Evolutionary conservation across 2,797 vertebrate genomes (phyloP).

Genomic region (Anabas testudineus): DNA sequence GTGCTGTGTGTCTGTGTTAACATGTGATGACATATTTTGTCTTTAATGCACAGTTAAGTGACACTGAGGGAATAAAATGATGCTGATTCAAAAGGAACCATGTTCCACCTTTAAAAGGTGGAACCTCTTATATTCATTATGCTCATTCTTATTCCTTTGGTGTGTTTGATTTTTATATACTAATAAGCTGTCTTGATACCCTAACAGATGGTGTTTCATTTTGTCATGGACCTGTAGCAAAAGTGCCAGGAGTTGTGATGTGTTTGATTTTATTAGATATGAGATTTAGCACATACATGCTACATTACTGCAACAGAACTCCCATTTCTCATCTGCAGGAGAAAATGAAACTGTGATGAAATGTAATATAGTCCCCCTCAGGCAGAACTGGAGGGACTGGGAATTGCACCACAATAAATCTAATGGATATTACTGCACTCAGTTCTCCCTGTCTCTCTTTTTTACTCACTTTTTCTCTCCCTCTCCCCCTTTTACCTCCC

Average conservation of each 20-base stretch:
- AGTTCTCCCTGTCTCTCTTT: constrained; percentile 71
- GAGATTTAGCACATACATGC: constrained; percentile 99
- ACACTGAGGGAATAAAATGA: constrained; percentile 34
- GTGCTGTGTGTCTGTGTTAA: constrained; percentile 9
- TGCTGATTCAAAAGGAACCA: constrained; percentile 47
- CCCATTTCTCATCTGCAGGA: constrained; percentile 98
- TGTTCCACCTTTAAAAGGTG: constrained; percentile 51
- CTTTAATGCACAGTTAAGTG: constrained; percentile 31
- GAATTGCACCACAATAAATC: constrained; percentile 99
- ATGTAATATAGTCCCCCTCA: constrained; percentile 99
- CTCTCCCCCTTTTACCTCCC: constrained; percentile 53
- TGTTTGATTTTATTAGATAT: constrained; percentile 99
- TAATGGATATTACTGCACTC: constrained; percentile 99
- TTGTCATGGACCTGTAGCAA: constrained; percentile 89
- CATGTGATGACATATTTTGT: constrained; percentile 27
- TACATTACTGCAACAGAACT: constrained; percentile 95
- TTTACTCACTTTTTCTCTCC: constrained; percentile 74
- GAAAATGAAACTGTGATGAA: constrained; percentile 99
- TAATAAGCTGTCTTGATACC: constrained; percentile 92
- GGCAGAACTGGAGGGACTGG: constrained; percentile 96
- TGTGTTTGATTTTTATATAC: constrained; percentile 88
- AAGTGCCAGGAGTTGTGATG: constrained; percentile 95
- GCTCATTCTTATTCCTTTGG: constrained; percentile 67
- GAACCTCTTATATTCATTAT: constrained; percentile 73
- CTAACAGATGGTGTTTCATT: constrained; percentile 98